Base-by-base conservation (phyloP, 2,888 invertebrate species). In the Megamerina dolium region DNA sequence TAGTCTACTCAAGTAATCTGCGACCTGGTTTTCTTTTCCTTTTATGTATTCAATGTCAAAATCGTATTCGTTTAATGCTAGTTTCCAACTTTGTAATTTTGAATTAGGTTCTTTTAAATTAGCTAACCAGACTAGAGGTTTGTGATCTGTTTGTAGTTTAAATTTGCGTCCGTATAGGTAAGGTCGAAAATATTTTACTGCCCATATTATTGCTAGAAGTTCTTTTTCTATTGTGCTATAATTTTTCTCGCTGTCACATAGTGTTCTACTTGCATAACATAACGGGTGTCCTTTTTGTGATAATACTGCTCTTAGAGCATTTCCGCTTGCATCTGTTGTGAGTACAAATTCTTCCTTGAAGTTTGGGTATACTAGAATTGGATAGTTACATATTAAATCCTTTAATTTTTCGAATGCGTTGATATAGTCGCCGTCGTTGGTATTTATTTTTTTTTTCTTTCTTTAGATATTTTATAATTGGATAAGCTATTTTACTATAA, bases 41-140 rank as follows among this genome's bases (percentile, higher is more conserved):
- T 54, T 54, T 21, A 53, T 51, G 31, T 53, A 55, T 41, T 47
- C 44, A 8, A 50, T 48, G 5, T 33, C 37, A 10, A 44, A 46
- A 10, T 41, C 29, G 19, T 33, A 47, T 26, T 46, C 47, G 23
- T 40, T 41, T 9, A 48, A 12, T n/a, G 30, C n/a, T 5, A 49
- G 27, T 39, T 44, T 39, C 52, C 46, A 49, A 14, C 44, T 29
- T 17, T 26, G 20, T 8, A 50, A 19, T 17, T 47, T 46, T 6
- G 33, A 38, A 19, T 46, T 52, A 10, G 41, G 47, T 37, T 49
- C 46, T 30, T 50, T 51, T 23, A 51, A 21, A 13, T 43, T 41
- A 13, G 36, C 30, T 17, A 50, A 18, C 45, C 44, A 46, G 4
- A 31, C 41, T n/a, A 48, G 20, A 14, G 40, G n/a, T 32, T 41